Percentiles rank a stretch among this genome's conserved stretches.
Evolutionary conservation across 1,140 invertebrate species (phyloP).

Genomic region (Conus ventricosus): DNA sequence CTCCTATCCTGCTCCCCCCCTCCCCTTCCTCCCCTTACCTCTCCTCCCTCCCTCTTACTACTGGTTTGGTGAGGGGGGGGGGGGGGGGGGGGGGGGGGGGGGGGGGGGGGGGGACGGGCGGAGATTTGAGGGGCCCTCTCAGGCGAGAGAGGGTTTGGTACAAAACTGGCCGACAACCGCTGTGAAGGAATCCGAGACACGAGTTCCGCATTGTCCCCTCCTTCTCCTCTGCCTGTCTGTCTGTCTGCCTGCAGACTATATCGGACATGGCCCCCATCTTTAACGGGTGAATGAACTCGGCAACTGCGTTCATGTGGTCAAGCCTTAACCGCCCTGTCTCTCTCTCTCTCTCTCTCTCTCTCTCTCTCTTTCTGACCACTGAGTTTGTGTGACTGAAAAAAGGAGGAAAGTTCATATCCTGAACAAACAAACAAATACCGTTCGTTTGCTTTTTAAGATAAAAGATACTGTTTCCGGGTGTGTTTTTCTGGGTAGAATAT

Average conservation of each 20-base stretch:
- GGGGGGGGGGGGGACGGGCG: neutral
- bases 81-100: too few relatives aligned
- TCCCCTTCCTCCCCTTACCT: too few relatives aligned
- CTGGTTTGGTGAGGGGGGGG: too few relatives aligned
- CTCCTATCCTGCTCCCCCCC: too few relatives aligned
- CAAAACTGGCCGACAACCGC: neutral
- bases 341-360: neutral
- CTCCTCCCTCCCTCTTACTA: too few relatives aligned
- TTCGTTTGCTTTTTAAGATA: too few relatives aligned
- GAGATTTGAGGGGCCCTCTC: neutral
- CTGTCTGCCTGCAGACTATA: neutral
- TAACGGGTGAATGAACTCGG: neutral
- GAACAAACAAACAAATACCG: too few relatives aligned
- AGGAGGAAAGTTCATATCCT: too few relatives aligned
- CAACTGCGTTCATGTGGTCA: neutral
- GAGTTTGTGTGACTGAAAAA: too few relatives aligned
- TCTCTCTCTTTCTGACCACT: neutral
- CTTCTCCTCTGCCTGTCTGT: neutral
- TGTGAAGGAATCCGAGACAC: neutral
- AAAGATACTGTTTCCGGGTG: too few relatives aligned
- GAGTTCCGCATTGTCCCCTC: neutral
- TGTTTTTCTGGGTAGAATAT: too few relatives aligned
- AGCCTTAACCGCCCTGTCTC: neutral
- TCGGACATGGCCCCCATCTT: neutral
- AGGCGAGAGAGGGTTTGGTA: neutral